Percentiles rank a stretch among this genome's conserved stretches.
Conservation (phyloP, 2,888 invertebrate species). For the Thymelicus lineola region DNA sequence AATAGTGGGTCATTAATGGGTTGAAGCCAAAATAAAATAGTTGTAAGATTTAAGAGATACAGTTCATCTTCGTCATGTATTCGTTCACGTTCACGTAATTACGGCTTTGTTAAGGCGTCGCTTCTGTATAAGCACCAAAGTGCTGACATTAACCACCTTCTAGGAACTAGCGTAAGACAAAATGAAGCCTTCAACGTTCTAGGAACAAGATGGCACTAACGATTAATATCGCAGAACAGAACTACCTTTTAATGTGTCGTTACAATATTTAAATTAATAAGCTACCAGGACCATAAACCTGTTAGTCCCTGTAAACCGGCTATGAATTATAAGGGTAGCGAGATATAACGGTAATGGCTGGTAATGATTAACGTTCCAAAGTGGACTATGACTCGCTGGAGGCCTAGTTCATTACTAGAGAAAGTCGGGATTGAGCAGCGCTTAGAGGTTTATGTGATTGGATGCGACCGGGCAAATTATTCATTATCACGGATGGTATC, state of each 20-base stretch:
- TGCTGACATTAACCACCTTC: too few relatives aligned
- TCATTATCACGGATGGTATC: slow-evolving; percentile 4
- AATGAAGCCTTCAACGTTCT: too few relatives aligned
- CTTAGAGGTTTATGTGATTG: slow-evolving; percentile 25
- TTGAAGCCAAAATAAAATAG: too few relatives aligned
- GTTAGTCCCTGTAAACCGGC: slow-evolving; percentile 21
- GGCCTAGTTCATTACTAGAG: slow-evolving; percentile 25
- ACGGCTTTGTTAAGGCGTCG: too few relatives aligned
- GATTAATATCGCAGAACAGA: not conserved
- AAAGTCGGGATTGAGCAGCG: slow-evolving; percentile 17
- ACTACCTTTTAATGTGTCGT: not conserved
- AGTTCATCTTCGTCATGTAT: too few relatives aligned
- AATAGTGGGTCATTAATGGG: too few relatives aligned
- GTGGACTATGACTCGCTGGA: slow-evolving; percentile 8
- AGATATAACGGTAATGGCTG: slow-evolving; percentile 31
- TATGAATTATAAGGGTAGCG: slow-evolving; percentile 32
- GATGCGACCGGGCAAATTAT: slow-evolving; percentile 25
- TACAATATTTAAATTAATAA: slow-evolving; percentile 24
- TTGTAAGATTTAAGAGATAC: too few relatives aligned
- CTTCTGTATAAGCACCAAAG: too few relatives aligned
- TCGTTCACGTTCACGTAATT: too few relatives aligned
- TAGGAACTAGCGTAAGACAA: too few relatives aligned
- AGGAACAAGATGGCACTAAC: too few relatives aligned
- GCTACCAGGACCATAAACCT: slow-evolving; percentile 7
- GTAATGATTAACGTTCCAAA: slow-evolving; percentile 26